Base-by-base conservation (phyloP, 2,797 vertebrate genomes). In the Lagodon rhomboides region DNA sequence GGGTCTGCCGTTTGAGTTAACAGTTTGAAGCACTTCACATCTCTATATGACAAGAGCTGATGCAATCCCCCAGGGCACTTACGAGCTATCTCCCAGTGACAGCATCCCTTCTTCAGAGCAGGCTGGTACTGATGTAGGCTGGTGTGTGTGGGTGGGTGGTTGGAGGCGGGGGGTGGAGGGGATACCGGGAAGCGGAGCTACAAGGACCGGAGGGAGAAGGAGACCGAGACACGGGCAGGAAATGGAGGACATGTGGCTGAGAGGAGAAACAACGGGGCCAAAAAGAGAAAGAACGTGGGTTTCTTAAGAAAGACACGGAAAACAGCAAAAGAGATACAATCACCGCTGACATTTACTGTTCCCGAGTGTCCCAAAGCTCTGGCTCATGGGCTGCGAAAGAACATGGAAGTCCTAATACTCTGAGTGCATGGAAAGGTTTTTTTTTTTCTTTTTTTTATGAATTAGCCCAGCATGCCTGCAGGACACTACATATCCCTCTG, bases 301-400 rank as follows among this genome's bases (percentile, higher is more conserved):
- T 87, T 79, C 53, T 70, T 41, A 58, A 63, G 75, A 68, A 62
- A 73, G 76, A 62, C 1, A n/a, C 60, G 62, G 49, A 74, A 89
- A 90, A 76, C 61, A 77, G 84, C 79, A 85, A 91, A 91, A 87
- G 67, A 85, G 85, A 85, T 85, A 85, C 83, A 90, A 94, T 94
- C 90, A 87, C 77, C 66, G 51, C 80, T 94, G 94, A 93, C 93
- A 93, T 95, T 95, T 94, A 90, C 83, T 79, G 87, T 85, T 79
- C 74, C 75, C 67, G 23, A 63, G n/a, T n/a, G n/a, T n/a, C n/a
- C n/a, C 85, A 87, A 85, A 87, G 89, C 90, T 78, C 86, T 85
- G 70, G 84, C 83, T 88, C 76, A 62, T 80, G 80, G 73, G 63
- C 70, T 23, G 1, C 53, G 18, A 85, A 82, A 86, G 64, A 82